These are phyloP conservation scores for Crepidodera aurea DNA, from an alignment of 2,888 invertebrate genomes.

Conservation along the genomic window DNA sequence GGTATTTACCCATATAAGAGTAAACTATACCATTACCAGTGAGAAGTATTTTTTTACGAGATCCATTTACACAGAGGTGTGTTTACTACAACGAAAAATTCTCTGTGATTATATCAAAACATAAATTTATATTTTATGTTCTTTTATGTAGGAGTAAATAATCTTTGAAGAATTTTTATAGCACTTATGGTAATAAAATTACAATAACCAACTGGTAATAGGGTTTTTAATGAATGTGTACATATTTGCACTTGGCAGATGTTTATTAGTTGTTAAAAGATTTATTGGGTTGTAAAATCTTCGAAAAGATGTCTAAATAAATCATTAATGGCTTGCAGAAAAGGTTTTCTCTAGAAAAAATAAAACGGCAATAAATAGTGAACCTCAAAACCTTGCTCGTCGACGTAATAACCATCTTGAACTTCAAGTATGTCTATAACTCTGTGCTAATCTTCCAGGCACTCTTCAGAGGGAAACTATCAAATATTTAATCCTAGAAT, in stretches of 20 bases:
- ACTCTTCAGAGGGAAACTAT: too few species aligned
- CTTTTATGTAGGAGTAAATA: constrained; percentile 19
- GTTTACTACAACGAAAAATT: not conserved
- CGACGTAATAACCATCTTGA: too few species aligned
- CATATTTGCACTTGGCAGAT: constrained; percentile 19
- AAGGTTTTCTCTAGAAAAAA: too few species aligned
- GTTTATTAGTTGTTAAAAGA: constrained; percentile 11
- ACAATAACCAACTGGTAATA: constrained; percentile 18
- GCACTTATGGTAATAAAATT: constrained; percentile 16
- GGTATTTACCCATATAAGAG: not conserved
- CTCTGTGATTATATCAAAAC: not conserved
- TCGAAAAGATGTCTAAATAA: not conserved
- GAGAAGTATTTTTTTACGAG: not conserved
- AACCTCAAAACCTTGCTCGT: too few species aligned
- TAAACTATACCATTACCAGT: not conserved
- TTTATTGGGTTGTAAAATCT: not conserved
- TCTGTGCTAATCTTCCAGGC: too few species aligned
- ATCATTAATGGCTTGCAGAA: not conserved
- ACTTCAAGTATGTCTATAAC: too few species aligned
- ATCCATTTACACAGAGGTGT: not conserved
- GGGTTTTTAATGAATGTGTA: constrained; percentile 14
- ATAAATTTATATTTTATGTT: constrained; percentile 7
- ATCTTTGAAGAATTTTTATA: constrained; percentile 17
- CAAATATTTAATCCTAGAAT: too few species aligned
- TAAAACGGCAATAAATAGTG: too few species aligned